Evolutionary conservation across 2,113 vertebrate species (phyloP), one percentile per base, ranked within the genome.

Genomic region (Mus musculus): DNA sequence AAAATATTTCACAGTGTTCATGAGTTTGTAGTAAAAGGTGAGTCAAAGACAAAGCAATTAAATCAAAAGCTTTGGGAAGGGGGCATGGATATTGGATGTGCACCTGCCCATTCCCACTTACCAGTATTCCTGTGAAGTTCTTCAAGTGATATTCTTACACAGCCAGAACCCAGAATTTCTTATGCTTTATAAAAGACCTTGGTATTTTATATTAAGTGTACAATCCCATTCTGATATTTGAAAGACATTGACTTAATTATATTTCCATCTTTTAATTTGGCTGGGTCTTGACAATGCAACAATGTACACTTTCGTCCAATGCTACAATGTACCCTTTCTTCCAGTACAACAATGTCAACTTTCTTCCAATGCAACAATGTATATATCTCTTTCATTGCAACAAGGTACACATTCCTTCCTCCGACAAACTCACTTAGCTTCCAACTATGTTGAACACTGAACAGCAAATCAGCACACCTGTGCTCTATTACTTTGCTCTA

Each of bases 21-120:
- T 99, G 95, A 99, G 99, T 99, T 99, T 99, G 99, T 99, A 99
- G 99, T 99, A 99, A 99, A 86, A 99, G 98, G 98, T 99, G 99
- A 22, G 7, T 24, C 24, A 93, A 65, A 84, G 19, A 71, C 19
- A 95, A 36, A 69, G n/a, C 5, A 89, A 63, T 87, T 82, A 73
- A 91, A 39, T 88, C n/a, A 95, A 89, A 89, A 63, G 3, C 12
- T 95, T 59, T 73, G 42, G 12, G 6, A 76, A 26, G 14, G 0
- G 4, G 22, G 22, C 49, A 63, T 80, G 7, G 2, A 59, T 46
- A 52, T 28, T 71, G 46, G 20, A 46, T 78, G 16, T 46, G 20
- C 49, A 73, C n/a, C 24, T 14, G 14, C 75, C 19, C 7, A 39
- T 24, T 5, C 24, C n/a, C 5, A 2, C 0, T 10, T 84, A 63